Conservation (phyloP, 2,888 invertebrate species). For the Pantelozetes paolii region DNA sequence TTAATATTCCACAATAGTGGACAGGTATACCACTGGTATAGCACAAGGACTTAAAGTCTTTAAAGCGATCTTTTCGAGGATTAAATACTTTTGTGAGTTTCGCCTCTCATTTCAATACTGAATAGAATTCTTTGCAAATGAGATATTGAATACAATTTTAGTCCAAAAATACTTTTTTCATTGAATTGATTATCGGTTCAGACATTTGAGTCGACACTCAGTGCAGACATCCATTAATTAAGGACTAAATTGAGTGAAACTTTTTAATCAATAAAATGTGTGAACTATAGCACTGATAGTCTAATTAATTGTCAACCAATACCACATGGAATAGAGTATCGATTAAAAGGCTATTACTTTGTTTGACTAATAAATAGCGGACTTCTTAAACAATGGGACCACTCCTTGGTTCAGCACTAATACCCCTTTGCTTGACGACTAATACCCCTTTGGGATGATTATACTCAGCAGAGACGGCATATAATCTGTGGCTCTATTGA, state of each 20-base stretch:
- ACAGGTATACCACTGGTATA: too few species aligned
- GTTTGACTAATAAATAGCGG: neutral
- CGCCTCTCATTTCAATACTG: neutral
- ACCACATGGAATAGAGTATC: neutral
- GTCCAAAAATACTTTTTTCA: constrained; percentile 2
- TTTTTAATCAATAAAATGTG: constrained; percentile 1
- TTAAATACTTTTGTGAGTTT: constrained; percentile 7
- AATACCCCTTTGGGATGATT: too few species aligned
- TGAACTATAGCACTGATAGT: neutral
- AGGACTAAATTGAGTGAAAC: neutral
- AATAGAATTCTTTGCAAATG: neutral
- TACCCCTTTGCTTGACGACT: too few species aligned
- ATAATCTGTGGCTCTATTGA: neutral
- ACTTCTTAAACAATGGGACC: constrained; percentile 8
- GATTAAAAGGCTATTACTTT: neutral
- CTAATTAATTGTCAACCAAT: neutral
- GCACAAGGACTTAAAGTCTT: neutral
- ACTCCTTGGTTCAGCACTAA: constrained; percentile 4
- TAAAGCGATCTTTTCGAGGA: constrained; percentile 18
- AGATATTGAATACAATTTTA: too few species aligned
- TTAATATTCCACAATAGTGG: too few species aligned
- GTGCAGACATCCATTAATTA: neutral
- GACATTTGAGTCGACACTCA: neutral
- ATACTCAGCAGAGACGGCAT: neutral
- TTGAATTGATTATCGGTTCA: neutral